Evolutionary conservation across 2,888 invertebrate genomes (phyloP), one percentile per base, ranked within the genome.

Genomic region (Drosophila engyochracea): DNA sequence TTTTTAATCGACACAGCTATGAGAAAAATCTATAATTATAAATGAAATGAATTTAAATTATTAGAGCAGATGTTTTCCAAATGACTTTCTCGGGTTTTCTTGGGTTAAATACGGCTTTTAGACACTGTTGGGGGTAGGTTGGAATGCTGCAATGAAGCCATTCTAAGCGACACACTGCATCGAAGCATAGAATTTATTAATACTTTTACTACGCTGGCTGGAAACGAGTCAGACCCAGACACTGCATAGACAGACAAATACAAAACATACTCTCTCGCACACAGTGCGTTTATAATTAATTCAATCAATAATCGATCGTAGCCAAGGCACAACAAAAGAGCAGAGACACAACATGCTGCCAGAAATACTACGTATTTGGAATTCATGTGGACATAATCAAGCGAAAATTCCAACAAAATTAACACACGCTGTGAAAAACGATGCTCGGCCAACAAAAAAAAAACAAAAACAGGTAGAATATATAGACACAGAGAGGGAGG

Each of bases 281-380:
- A 86, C 84, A 74, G 84, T 70, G 87, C 89, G 86, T 89, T 74
- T 74, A 89, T 88, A 88, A 90, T 88, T 88, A 88, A 88, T 88
- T 86, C 84, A 87, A 90, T 87, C 87, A 90, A 90, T 90, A 90
- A 87, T 84, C 89, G 82, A 80, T 77, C 76, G 72, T 73, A 71
- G 73, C 69, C 64, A 67, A 70, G 74, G 62, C 62, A 71, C 59
- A 74, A 83, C 59, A 71, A 75, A 69, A 66, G 63, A 59, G 70
- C 72, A 81, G 68, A 76, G 79, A 76, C 62, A 76, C 57, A 77
- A 62, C 59, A 59, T 55, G n/a, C 60, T 53, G 63, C 51, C 65
- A 66, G 60, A 73, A 79, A 73, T 68, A 88, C 57, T 44, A 28
- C 19, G 41, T 69, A 59, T 72, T 66, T 63, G 30, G 62, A 74